Percentiles rank a stretch among this genome's conserved stretches.
Evolutionary conservation across 2,888 invertebrate species (phyloP).

Genomic region (Pachycephus smyrnensis): DNA sequence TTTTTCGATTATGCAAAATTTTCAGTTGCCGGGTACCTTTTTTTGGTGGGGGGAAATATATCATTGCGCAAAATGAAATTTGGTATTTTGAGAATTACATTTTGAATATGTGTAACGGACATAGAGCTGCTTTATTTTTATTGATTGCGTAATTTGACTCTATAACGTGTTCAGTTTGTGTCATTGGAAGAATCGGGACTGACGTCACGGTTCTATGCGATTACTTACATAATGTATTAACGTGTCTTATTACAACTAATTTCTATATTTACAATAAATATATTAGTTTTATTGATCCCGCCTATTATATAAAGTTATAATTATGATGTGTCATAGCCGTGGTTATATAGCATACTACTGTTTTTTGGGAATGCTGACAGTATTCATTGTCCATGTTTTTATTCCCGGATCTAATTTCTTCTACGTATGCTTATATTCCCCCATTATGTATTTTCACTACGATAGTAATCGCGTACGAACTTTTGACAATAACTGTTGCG

Average conservation of each 20-base stretch:
- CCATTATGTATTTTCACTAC: neutral
- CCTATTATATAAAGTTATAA: slow-evolving; percentile 61
- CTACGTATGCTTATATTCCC: neutral
- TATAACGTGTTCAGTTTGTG: neutral
- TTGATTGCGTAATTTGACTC: neutral
- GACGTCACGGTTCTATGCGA: neutral
- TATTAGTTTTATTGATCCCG: slow-evolving; percentile 60
- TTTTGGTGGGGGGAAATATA: neutral
- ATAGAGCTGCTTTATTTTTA: neutral
- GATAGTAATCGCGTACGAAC: neutral
- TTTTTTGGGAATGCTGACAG: neutral
- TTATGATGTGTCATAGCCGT: slow-evolving; percentile 61
- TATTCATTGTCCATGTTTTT: neutral
- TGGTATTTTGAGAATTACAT: neutral
- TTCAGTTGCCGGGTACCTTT: neutral
- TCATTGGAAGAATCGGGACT: neutral
- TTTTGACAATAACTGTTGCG: neutral
- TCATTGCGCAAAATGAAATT: neutral
- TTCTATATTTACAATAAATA: slow-evolving; percentile 26
- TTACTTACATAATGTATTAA: neutral
- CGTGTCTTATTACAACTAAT: slow-evolving; percentile 3
- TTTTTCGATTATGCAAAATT: neutral
- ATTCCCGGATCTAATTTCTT: neutral
- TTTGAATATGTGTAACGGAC: too few relatives aligned
- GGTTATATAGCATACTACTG: slow-evolving; percentile 36